These are phyloP conservation scores for Sphenopsis melanotis DNA, from an alignment of 2,797 vertebrate species.

Conservation along the genomic window DNA sequence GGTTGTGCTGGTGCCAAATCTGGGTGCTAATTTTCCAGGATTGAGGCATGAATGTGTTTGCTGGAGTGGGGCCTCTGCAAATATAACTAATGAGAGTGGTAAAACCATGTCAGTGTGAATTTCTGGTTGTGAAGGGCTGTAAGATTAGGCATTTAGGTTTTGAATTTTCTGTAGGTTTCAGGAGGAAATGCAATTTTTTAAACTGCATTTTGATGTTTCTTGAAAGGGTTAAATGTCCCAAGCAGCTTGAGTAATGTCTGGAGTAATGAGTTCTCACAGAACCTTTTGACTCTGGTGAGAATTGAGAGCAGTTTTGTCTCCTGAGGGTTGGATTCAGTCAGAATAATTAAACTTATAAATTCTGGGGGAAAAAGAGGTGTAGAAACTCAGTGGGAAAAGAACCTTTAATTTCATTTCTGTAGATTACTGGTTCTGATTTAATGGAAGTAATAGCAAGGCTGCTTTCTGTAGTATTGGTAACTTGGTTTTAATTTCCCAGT, in stretches of 20 bases:
- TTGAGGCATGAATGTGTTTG: not conserved
- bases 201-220: not conserved
- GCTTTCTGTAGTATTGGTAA: not conserved
- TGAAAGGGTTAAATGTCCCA: not conserved
- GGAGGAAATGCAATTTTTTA: not conserved
- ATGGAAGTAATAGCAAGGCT: not conserved
- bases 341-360: not conserved
- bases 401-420: not conserved
- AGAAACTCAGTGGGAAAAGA: not conserved
- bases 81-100: not conserved
- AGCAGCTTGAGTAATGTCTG: not conserved
- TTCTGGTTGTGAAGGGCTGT: not conserved
- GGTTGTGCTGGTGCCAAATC: not conserved
- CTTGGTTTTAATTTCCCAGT: not conserved
- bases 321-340: not conserved
- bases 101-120: not conserved
- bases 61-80: not conserved
- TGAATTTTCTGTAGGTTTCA: not conserved
- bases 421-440: not conserved
- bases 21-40: not conserved
- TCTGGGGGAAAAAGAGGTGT: accelerated
- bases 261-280: not conserved
- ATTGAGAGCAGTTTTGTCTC: not conserved
- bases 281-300: not conserved
- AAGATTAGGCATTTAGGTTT: not conserved